A percentile compares a stretch with the other conserved stretches of the same genome.
Evolutionary conservation across 2,797 vertebrate genomes (phyloP).

Genomic region (Taenioides sp.): DNA sequence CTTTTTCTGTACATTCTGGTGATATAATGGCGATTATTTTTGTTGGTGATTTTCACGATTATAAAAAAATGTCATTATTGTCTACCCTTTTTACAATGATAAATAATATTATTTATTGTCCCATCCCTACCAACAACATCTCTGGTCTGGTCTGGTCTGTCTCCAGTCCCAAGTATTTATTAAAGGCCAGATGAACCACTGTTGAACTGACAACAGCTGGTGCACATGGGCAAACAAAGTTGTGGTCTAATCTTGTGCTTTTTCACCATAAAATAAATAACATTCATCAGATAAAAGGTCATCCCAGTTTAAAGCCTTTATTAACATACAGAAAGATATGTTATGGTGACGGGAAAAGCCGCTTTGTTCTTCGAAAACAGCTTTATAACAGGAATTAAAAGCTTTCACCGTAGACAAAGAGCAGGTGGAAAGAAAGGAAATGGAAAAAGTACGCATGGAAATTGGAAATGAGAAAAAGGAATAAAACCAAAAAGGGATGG

Average conservation of each 20-base stretch:
- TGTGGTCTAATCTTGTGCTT: not conserved
- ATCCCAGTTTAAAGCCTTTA: not conserved
- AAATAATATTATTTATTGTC: no score
- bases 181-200: not conserved
- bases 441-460: not conserved
- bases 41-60: no score
- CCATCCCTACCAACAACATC: no score
- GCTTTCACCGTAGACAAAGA: not conserved
- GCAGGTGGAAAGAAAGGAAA: constrained; percentile 6
- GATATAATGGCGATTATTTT: no score
- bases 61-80: no score
- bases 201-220: not conserved
- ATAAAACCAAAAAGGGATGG: constrained; percentile 27
- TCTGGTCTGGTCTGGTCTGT: not conserved
- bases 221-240: not conserved
- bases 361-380: constrained; percentile 4
- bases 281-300: not conserved
- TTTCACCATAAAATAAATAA: not conserved
- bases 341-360: not conserved
- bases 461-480: constrained; percentile 20
- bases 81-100: no score
- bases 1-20: no score
- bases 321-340: constrained; percentile 1
- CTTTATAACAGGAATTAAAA: constrained; percentile 19
- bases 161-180: not conserved